These are phyloP conservation scores for Lepisosteus oculatus DNA, from an alignment of 2,113 vertebrate species.

Conservation along the genomic window DNA sequence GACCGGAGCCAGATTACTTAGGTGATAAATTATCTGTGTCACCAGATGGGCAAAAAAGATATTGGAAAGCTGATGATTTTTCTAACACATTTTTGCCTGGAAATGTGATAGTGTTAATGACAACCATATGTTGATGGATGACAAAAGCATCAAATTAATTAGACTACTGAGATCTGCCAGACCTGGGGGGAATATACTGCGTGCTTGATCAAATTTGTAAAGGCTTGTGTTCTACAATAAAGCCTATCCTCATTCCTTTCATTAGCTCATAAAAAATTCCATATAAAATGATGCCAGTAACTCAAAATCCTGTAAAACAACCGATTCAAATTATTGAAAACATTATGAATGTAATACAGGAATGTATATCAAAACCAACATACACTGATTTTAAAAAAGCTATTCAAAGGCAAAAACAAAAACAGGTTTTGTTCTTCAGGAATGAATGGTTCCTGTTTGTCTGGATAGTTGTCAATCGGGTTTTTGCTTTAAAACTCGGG, in stretches of 20 bases:
- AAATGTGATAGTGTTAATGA: constrained; percentile 61
- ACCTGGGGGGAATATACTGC: constrained; percentile 14
- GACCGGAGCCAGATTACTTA: constrained; percentile 52
- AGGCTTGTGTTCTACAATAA: background rate
- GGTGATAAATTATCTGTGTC: constrained; percentile 71
- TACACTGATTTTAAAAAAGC: too few relatives aligned
- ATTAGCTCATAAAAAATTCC: background rate
- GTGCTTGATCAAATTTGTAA: constrained; percentile 25
- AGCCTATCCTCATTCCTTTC: background rate
- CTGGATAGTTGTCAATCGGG: too few relatives aligned
- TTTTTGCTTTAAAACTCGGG: too few relatives aligned
- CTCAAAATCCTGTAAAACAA: too few relatives aligned
- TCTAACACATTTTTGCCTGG: constrained; percentile 52
- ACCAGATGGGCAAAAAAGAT: constrained; percentile 54
- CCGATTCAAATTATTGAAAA: too few relatives aligned
- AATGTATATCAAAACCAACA: too few relatives aligned
- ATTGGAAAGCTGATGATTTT: constrained; percentile 37
- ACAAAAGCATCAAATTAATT: constrained; percentile 38
- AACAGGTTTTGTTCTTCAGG: too few relatives aligned
- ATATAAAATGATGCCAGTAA: too few relatives aligned
- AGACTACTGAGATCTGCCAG: constrained; percentile 10
- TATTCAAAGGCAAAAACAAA: too few relatives aligned
- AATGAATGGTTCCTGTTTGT: too few relatives aligned
- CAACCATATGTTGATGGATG: constrained; percentile 66
- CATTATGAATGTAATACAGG: too few relatives aligned